Evolutionary conservation across 2,113 vertebrate species (phyloP).

Genomic region (Felis chaus): DNA sequence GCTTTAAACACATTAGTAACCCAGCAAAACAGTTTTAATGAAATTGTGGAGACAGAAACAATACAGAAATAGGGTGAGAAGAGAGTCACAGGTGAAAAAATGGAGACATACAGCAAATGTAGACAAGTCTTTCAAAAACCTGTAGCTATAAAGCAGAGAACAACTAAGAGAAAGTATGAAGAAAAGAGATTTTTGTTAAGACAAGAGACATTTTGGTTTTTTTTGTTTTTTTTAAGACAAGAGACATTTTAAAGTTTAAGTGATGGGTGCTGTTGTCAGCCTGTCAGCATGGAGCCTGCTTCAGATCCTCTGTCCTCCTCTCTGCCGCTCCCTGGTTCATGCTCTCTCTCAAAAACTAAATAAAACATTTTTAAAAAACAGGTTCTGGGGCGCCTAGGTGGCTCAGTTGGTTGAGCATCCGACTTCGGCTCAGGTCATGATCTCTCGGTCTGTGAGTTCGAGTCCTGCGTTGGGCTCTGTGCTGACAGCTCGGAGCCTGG

Average conservation of each 20-base stretch:
- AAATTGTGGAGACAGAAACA: neutral
- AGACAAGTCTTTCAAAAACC: neutral
- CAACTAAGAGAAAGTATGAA: neutral
- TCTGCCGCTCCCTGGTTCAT: too few species aligned
- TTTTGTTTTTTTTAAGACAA: neutral
- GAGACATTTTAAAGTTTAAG: neutral
- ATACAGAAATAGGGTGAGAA: conserved; percentile 19
- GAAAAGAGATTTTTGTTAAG: neutral
- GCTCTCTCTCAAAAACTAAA: too few species aligned
- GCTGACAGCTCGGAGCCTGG: too few species aligned
- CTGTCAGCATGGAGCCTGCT: too few species aligned
- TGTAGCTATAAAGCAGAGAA: neutral
- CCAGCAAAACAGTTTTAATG: conserved; percentile 17
- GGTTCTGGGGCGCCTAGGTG: too few species aligned
- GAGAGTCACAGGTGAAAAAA: conserved; percentile 37
- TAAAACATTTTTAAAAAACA: too few species aligned
- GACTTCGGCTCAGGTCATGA: too few species aligned
- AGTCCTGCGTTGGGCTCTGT: too few species aligned
- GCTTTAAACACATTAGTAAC: neutral
- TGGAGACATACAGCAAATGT: neutral
- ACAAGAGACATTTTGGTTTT: neutral
- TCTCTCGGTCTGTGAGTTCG: too few species aligned
- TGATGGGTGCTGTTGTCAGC: neutral
- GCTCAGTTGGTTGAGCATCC: too few species aligned
- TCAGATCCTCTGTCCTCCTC: too few species aligned